Evolutionary conservation across 2,888 invertebrate species (phyloP).

Genomic region (Nymphalis c-album): DNA sequence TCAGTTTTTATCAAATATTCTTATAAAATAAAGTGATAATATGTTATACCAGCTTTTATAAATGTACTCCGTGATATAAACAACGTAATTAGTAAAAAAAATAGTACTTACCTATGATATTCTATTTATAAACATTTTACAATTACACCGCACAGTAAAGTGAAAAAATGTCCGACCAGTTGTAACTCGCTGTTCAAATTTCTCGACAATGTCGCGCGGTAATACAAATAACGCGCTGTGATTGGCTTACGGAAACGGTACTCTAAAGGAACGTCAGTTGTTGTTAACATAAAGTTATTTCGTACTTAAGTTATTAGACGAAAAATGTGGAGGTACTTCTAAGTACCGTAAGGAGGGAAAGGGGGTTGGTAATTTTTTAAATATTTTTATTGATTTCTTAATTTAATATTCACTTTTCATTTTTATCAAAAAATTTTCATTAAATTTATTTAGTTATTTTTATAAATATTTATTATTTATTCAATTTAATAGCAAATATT

Average conservation of each 20-base stretch:
- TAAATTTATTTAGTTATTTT: too few species aligned
- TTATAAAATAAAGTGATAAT: slow-evolving; percentile 33
- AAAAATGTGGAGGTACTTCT: slow-evolving; percentile 18
- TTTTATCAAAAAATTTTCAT: too few species aligned
- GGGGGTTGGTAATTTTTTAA: too few species aligned
- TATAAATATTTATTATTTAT: too few species aligned
- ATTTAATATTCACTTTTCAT: too few species aligned
- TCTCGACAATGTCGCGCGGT: slow-evolving; percentile 12
- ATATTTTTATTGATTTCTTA: too few species aligned
- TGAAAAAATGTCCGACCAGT: slow-evolving; percentile 17
- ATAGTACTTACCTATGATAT: slow-evolving; percentile 25
- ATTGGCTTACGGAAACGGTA: slow-evolving; percentile 21
- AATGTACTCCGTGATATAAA: slow-evolving; percentile 28
- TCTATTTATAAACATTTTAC: slow-evolving; percentile 17
- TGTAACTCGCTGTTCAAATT: slow-evolving; percentile 19
- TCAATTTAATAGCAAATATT: too few species aligned
- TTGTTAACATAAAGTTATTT: slow-evolving; percentile 15
- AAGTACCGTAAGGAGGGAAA: slow-evolving; percentile 18
- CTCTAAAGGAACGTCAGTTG: slow-evolving; percentile 18
- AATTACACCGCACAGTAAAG: slow-evolving; percentile 19
- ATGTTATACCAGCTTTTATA: slow-evolving; percentile 30
- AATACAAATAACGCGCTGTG: slow-evolving; percentile 19
- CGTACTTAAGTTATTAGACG: slow-evolving; percentile 19
- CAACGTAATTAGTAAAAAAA: slow-evolving; percentile 30
- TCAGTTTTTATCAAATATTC: slow-evolving; percentile 34